These are phyloP conservation scores for Neogobius melanostomus DNA, from an alignment of 2,113 vertebrate species.

Conservation along the genomic window DNA sequence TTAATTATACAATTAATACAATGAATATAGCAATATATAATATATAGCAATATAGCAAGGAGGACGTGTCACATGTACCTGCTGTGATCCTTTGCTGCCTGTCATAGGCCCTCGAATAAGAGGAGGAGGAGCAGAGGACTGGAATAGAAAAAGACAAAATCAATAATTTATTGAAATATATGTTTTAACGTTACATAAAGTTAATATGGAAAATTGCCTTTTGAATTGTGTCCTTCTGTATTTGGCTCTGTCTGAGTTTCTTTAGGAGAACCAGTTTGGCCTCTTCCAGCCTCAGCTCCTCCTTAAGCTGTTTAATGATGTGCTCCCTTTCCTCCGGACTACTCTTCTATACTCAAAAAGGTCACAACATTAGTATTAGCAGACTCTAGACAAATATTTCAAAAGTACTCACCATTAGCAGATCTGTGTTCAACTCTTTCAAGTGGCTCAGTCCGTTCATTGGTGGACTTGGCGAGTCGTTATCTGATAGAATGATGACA, in stretches of 20 bases:
- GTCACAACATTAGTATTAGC: conserved; percentile 22
- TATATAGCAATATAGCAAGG: too few species aligned
- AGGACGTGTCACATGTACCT: conserved; percentile 75
- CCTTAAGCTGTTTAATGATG: conserved; percentile 90
- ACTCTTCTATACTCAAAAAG: conserved; percentile 79
- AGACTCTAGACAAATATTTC: neutral
- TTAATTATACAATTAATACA: neutral
- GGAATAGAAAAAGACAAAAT: conserved; percentile 21
- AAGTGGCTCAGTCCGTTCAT: conserved; percentile 85
- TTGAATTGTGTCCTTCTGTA: conserved; percentile 87
- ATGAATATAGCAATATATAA: too few species aligned
- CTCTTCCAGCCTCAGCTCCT: conserved; percentile 92
- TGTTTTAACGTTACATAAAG: neutral
- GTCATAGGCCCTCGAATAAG: conserved; percentile 85
- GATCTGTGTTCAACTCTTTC: conserved; percentile 84
- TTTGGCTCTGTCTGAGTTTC: conserved; percentile 93
- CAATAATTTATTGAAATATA: neutral
- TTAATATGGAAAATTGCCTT: conserved; percentile 78
- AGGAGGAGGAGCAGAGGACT: conserved; percentile 88
- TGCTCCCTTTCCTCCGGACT: conserved; percentile 85
- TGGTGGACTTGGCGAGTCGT: conserved; percentile 85
- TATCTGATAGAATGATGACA: conserved; percentile 91
- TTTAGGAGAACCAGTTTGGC: conserved; percentile 94
- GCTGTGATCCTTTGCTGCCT: conserved; percentile 83
- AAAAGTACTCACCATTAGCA: conserved; percentile 83